A percentile compares a stretch with the other conserved stretches of the same genome.
phyloP scores from a whole-genome alignment of 2,888 invertebrate genomes.

The Exocentrus adspersus region DNA sequence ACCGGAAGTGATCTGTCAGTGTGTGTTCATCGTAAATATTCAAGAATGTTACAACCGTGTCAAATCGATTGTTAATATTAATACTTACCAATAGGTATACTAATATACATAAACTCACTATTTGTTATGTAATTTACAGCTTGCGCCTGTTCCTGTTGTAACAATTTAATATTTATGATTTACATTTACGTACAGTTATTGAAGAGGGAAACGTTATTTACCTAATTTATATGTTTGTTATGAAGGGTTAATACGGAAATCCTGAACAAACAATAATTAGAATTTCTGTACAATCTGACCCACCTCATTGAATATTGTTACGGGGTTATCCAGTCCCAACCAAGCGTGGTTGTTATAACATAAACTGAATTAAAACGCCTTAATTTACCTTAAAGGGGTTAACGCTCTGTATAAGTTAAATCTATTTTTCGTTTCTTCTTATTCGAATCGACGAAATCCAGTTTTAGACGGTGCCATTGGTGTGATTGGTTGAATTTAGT shows the following conservation, averaged over 20 bases:
- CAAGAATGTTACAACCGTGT: no score
- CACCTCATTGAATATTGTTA: constrained; percentile 17
- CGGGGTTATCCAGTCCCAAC: constrained; percentile 17
- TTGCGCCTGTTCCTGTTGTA: background rate
- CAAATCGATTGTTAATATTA: no score
- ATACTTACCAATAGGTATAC: no score
- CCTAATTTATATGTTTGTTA: constrained; percentile 16
- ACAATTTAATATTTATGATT: constrained; percentile 18
- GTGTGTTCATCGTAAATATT: no score
- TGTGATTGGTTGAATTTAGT: no score
- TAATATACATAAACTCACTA: no score
- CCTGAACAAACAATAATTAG: constrained; percentile 25
- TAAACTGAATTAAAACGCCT: background rate
- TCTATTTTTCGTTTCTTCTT: no score
- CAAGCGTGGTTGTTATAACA: constrained; percentile 8
- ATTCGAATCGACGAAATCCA: no score
- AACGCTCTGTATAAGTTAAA: background rate
- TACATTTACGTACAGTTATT: constrained; percentile 4
- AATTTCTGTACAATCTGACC: constrained; percentile 20
- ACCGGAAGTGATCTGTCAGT: no score
- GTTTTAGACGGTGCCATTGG: no score
- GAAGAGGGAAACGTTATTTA: constrained; percentile 11
- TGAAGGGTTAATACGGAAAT: constrained; percentile 19
- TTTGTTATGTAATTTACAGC: no score
- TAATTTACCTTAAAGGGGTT: background rate